phyloP scores from a whole-genome alignment of 2,888 invertebrate species.

The Fabriciana adippe region DNA sequence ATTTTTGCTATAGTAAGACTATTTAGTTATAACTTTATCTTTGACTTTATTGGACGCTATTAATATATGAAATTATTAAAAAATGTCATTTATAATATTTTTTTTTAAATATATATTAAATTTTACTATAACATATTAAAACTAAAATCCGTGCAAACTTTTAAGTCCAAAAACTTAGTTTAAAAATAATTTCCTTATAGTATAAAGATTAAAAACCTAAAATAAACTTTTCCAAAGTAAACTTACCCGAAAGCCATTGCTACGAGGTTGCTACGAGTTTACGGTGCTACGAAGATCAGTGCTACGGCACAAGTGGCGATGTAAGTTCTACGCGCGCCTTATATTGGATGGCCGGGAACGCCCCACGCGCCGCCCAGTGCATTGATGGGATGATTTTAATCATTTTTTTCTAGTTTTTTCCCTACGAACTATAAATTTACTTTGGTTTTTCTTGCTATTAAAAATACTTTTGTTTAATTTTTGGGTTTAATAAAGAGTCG shows the following conservation, averaged over 20 bases:
- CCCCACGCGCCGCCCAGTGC: conserved; percentile 55
- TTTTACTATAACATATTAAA: not conserved
- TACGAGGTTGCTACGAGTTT: conserved; percentile 49
- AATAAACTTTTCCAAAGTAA: conserved; percentile 20
- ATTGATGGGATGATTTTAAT: not conserved
- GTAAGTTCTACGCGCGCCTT: conserved; percentile 54
- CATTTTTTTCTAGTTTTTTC: not conserved
- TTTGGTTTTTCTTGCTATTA: not conserved
- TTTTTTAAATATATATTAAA: too few species aligned
- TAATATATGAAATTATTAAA: too few species aligned
- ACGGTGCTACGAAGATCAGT: conserved; percentile 40
- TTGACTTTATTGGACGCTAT: too few species aligned
- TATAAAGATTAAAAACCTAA: not conserved
- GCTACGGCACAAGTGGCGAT: conserved; percentile 51
- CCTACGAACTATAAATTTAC: not conserved
- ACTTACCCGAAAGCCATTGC: conserved; percentile 59
- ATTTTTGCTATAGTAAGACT: too few species aligned
- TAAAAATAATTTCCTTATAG: not conserved
- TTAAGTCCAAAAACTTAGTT: not conserved
- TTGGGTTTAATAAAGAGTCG: too few species aligned
- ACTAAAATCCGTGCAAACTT: not conserved
- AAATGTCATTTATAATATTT: too few species aligned
- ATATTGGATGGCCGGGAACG: conserved; percentile 58
- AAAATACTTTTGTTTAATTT: too few species aligned
- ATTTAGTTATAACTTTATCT: too few species aligned